A percentile compares a stretch with the other conserved stretches of the same genome.
Conservation (phyloP, 1,140 invertebrate species). For the Helicoverpa armigera region DNA sequence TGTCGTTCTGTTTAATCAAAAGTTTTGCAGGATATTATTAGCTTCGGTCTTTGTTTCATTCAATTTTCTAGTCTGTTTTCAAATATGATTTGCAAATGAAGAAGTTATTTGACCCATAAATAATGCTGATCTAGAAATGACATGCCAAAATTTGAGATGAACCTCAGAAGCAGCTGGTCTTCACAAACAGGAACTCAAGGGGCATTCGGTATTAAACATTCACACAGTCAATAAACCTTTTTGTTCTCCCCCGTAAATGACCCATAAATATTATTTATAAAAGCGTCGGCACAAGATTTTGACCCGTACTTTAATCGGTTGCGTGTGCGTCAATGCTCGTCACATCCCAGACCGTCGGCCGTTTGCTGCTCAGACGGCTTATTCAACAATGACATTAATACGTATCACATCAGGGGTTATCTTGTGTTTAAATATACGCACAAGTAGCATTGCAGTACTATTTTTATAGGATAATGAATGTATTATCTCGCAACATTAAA, state of each 20-base stretch:
- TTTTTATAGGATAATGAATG: constrained; percentile 64
- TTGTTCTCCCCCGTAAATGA: constrained; percentile 23
- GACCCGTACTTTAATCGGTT: constrained; percentile 37
- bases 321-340: constrained; percentile 41
- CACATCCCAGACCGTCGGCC: constrained; percentile 18
- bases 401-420: constrained; percentile 68
- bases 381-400: constrained; percentile 54
- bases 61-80: too few relatives aligned
- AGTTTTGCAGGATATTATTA: too few relatives aligned
- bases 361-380: constrained; percentile 26
- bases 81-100: background rate
- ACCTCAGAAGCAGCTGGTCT: background rate
- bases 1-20: background rate
- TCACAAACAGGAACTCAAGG: background rate
- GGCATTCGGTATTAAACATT: background rate
- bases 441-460: constrained; percentile 63
- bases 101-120: background rate
- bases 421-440: constrained; percentile 60
- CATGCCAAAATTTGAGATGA: background rate
- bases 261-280: constrained; percentile 46
- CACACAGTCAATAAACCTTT: constrained; percentile 7
- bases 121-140: background rate
- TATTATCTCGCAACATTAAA: constrained; percentile 62
- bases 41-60: too few relatives aligned
- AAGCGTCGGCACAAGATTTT: constrained; percentile 44